Evolutionary conservation across 2,888 invertebrate species (phyloP), one percentile per base, ranked within the genome.

Genomic region (Eupithecia insigniata): DNA sequence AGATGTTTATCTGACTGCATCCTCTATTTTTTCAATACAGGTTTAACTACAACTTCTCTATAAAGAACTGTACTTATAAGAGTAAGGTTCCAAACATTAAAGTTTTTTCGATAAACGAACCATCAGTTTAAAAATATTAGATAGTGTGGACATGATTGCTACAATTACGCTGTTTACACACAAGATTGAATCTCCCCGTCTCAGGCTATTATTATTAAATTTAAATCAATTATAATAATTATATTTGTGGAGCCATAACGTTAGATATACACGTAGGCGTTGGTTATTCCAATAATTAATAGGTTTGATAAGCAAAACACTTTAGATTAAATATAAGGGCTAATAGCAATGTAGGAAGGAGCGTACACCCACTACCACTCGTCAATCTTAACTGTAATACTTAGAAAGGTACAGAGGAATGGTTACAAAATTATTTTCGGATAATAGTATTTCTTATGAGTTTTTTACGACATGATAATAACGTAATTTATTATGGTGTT

Each of bases 171-270:
- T 91, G 90, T 93, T 91, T 92, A 92, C 88, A 88, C 83, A 86
- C 84, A 82, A 71, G 78, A 85, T 83, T 82, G 77, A 83, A 82
- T 84, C 80, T 80, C 71, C 75, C 83, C 88, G 90, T 89, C 90
- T 81, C 72, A 81, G 84, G 85, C 87, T 85, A 84, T 85, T 83
- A 91, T 92, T 92, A 92, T 89, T 88, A 89, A 88, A 91, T 92
- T 92, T 90, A 92, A 92, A 91, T 92, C 93, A 92, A 93, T 93
- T 92, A 92, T 89, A 87, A 83, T 91, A 90, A 92, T 92, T 91
- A 91, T 89, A 86, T 88, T 89, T 88, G 86, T 87, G 83, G 84
- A 84, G 82, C 81, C 81, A 64, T 71, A 74, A 71, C 69, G 62
- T 39, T 77, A 74, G 80, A 82, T 82, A 80, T 79, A 79, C 80